Base-by-base conservation (phyloP, 2,888 invertebrate species). In the Eumerus sabulonum region DNA sequence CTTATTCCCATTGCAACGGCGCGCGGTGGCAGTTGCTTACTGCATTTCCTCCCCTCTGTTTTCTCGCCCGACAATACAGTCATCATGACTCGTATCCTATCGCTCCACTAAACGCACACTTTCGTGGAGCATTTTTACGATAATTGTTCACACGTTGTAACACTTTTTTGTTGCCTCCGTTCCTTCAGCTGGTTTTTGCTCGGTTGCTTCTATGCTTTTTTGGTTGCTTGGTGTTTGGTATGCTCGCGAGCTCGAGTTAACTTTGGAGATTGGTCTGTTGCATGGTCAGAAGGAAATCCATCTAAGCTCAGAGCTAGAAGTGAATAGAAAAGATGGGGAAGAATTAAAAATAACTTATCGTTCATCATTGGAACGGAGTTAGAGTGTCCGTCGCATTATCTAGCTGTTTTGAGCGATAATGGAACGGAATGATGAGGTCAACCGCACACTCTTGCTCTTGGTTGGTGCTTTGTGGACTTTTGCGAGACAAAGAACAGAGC, bases 121-220 rank as follows among this genome's bases (percentile, higher is more conserved):
- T 79, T 79, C 59, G 74, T 68, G 74, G 40, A 74, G 64, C 68
- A 74, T 74, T 79, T 79, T 79, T 74, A 79, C 68, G 79, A 79
- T 79, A 79, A 79, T 79, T 79, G 79, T 79, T 79, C 79, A 79
- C 79, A 79, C 79, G 79, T 79, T 79, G 79, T 79, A 79, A 74
- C 74, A 73, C 74, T 74, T 79, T 27, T 79, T 74, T 74, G 74
- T 74, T 54, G 57, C 62, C 63, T 40, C 51, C 56, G 67, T 56
- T 60, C 13, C 36, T 56, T n/a, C 59, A 67, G 48, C 12, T 16
- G 14, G 19, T 19, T 42, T 17, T 56, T 5, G 35, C 59, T 47
- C 11, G 59, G 18, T 45, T 54, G 38, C 51, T 45, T 45, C 17
- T 27, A 14, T 35, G 27, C 27, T 27, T 27, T 27, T 27, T 27